Evolutionary conservation across 2,888 invertebrate species (phyloP).

Genomic region (Schizaphis graminum): DNA sequence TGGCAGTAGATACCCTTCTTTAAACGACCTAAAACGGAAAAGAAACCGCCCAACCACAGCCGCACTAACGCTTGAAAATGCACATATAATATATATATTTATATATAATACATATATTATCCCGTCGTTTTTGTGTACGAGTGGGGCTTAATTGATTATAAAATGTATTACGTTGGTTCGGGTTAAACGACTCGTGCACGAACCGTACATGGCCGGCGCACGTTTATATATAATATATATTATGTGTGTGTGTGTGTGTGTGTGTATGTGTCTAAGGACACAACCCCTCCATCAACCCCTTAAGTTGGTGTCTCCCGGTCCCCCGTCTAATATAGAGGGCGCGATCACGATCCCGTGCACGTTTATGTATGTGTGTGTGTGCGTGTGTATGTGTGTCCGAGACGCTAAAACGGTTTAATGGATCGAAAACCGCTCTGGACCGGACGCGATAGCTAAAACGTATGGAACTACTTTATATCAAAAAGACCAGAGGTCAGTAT

Average conservation of each 20-base stretch:
- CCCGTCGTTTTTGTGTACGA: slow-evolving; percentile 39
- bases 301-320: neutral
- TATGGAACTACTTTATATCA: slow-evolving; percentile 56
- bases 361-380: neutral
- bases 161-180: slow-evolving; percentile 65
- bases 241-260: no score
- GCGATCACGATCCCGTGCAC: neutral
- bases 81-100: neutral
- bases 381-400: neutral
- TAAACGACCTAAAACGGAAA: slow-evolving; percentile 58
- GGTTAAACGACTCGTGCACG: slow-evolving; percentile 63
- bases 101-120: neutral
- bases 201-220: neutral
- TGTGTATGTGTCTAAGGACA: neutral
- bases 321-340: slow-evolving; percentile 1
- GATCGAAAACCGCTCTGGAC: slow-evolving; percentile 65
- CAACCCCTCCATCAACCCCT: slow-evolving; percentile 41
- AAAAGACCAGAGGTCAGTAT: slow-evolving; percentile 61
- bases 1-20: slow-evolving; percentile 13
- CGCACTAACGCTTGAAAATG: slow-evolving; percentile 36
- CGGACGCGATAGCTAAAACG: slow-evolving; percentile 58
- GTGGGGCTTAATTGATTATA: slow-evolving; percentile 65
- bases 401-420: slow-evolving; percentile 65
- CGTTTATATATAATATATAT: neutral
- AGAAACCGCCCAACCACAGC: slow-evolving; percentile 63